Evolutionary conservation across 2,888 invertebrate species (phyloP), one percentile per base, ranked within the genome.

Genomic region (Globia sparganii): DNA sequence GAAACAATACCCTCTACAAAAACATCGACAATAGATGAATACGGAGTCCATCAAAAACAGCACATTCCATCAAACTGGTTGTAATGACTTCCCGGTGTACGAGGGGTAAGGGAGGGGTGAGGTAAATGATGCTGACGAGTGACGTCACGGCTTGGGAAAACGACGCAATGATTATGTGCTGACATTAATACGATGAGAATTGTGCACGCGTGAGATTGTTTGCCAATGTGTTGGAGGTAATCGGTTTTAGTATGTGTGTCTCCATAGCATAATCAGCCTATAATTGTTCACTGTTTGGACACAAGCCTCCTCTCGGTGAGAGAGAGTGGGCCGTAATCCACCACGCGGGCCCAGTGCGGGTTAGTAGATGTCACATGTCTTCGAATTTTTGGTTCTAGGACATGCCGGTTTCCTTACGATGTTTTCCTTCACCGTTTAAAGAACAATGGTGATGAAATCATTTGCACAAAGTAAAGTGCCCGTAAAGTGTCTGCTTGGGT

Each of bases 11-110:
- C 43, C 8, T 25, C 58, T n/a, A 79, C 64, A 88, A 68, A 86
- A 87, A 87, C 77, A 34, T 73, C 61, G 40, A 78, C 81, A 77
- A 83, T 86, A 46, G 70, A 69, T 81, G 80, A 65, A 75, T 80
- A 75, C 74, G 28, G n/a, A 72, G 49, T 31, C 77, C 61, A 74
- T 75, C 76, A 71, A 65, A 80, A 81, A 83, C 77, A 79, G 77
- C 81, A 77, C 86, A 88, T 90, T 88, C 90, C 86, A 81, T 83
- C 83, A 88, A 83, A 88, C 87, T 72, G 84, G 84, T 88, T 86
- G 61, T 86, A 85, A 86, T 88, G 80, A 87, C 90, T 89, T 90
- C 90, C 90, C 78, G 80, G 86, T 83, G 78, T 68, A 72, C 71
- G 46, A 46, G 37, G 46, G 40, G 46, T 66, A 61, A 64, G 62